Percentiles rank a stretch among this genome's conserved stretches.
These are phyloP conservation scores for Clarias magur DNA, from an alignment of 2,113 vertebrate genomes.

Conservation along the genomic window DNA sequence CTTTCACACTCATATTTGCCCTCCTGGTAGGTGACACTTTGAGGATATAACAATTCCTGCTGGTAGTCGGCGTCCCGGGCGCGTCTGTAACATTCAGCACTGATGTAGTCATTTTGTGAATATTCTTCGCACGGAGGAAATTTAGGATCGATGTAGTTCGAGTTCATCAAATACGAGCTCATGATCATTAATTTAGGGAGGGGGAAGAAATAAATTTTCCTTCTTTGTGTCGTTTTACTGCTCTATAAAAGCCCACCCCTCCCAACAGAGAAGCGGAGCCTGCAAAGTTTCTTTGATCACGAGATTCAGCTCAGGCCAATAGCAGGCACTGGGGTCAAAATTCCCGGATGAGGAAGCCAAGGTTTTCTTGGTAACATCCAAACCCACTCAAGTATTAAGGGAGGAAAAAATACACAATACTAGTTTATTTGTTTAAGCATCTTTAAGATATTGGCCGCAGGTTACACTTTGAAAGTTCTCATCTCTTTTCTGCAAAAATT, in stretches of 20 bases:
- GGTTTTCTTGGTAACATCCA: slow-evolving; percentile 62
- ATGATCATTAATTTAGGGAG: slow-evolving; percentile 99
- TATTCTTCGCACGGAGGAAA: slow-evolving; percentile 99
- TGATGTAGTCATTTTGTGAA: slow-evolving; percentile 99
- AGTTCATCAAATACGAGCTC: slow-evolving; percentile 99
- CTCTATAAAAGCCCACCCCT: slow-evolving; percentile 84
- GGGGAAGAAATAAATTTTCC: slow-evolving; percentile 95
- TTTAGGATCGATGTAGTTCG: slow-evolving; percentile 99
- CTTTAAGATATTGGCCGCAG: background rate
- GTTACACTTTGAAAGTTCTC: background rate
- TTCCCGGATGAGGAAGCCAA: slow-evolving; percentile 86
- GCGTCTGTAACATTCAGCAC: slow-evolving; percentile 95
- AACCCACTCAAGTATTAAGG: background rate
- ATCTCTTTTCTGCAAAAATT: background rate
- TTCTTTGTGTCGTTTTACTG: slow-evolving; percentile 94
- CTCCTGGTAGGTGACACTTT: slow-evolving; percentile 79
- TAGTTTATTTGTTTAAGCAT: background rate
- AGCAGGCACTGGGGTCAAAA: slow-evolving; percentile 72
- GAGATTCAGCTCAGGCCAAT: slow-evolving; percentile 81
- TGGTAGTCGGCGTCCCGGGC: slow-evolving; percentile 81
- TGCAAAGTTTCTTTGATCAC: slow-evolving; percentile 91
- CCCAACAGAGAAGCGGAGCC: slow-evolving; percentile 84
- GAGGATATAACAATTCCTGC: slow-evolving; percentile 76
- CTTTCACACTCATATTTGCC: slow-evolving; percentile 82
- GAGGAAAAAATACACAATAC: background rate